phyloP scores from a whole-genome alignment of 1,140 invertebrate species.

The Psix sp. region DNA sequence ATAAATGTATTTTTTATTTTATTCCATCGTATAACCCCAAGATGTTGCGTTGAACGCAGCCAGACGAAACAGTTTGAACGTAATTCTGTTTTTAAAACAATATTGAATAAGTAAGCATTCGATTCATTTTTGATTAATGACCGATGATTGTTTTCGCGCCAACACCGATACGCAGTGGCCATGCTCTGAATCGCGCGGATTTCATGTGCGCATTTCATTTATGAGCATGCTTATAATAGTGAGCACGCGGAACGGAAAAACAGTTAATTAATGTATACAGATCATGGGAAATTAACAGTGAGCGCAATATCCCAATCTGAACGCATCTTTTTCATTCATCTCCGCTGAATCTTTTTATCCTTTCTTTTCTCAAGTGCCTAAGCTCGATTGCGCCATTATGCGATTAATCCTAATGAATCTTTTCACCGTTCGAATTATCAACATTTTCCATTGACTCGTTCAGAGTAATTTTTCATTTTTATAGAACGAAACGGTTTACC shows the following conservation, averaged over 20 bases:
- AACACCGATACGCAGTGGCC: constrained; percentile 37
- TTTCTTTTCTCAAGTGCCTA: neutral
- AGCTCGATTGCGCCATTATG: constrained; percentile 22
- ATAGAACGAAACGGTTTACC: constrained; percentile 5
- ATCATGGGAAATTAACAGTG: constrained; percentile 54
- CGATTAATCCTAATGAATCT: constrained; percentile 24
- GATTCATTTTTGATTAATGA: constrained; percentile 32
- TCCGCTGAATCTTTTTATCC: constrained; percentile 10
- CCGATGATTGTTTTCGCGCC: constrained; percentile 25
- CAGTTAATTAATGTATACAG: constrained; percentile 58
- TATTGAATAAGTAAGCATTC: neutral
- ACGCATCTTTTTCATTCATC: constrained; percentile 30
- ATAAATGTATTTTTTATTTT: too few relatives aligned
- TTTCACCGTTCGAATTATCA: constrained; percentile 26
- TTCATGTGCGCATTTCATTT: constrained; percentile 24
- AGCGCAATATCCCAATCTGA: constrained; percentile 22
- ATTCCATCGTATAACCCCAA: too few relatives aligned
- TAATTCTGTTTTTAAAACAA: too few relatives aligned
- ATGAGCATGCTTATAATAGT: constrained; percentile 29
- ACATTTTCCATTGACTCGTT: constrained; percentile 1
- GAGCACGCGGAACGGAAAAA: constrained; percentile 55
- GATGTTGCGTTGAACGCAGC: too few relatives aligned
- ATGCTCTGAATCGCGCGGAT: constrained; percentile 44
- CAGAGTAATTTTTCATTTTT: constrained; percentile 16
- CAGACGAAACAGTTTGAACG: too few relatives aligned